Evolutionary conservation across 2,888 invertebrate species (phyloP).

Genomic region (Melipona bicolor): DNA sequence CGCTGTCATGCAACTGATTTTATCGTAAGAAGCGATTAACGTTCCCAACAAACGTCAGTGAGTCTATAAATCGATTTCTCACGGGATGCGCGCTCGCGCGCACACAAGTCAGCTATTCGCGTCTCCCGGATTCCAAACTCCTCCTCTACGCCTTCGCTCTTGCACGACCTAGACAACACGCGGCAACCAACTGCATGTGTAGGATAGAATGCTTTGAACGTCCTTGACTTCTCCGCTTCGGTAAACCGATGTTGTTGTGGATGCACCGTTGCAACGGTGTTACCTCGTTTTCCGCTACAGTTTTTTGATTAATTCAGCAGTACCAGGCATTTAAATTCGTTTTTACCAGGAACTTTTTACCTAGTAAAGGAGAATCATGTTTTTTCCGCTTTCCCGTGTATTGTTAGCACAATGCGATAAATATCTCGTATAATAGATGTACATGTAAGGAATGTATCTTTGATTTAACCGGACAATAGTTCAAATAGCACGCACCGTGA

Average conservation of each 20-base stretch:
- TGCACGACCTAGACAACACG: conserved; percentile 68
- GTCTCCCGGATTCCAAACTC: conserved; percentile 57
- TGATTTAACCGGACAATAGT: neutral
- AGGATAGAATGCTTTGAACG: conserved; percentile 58
- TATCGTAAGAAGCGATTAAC: conserved; percentile 28
- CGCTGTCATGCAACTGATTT: conserved; percentile 9
- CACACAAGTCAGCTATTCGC: conserved; percentile 23
- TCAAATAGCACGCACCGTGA: no score
- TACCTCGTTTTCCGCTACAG: conserved; percentile 44
- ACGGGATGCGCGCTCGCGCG: neutral
- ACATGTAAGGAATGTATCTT: neutral
- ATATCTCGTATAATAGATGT: neutral
- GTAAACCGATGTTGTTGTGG: conserved; percentile 42
- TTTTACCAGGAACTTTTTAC: neutral
- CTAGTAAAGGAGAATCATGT: neutral
- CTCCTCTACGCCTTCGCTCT: conserved; percentile 51
- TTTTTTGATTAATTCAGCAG: conserved; percentile 43
- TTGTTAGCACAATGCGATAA: neutral
- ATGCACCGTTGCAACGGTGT: conserved; percentile 62
- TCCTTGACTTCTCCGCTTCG: conserved; percentile 58
- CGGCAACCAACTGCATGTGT: conserved; percentile 24
- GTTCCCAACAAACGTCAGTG: conserved; percentile 20
- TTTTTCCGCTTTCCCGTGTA: neutral
- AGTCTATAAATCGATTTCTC: conserved; percentile 53
- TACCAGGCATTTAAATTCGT: conserved; percentile 42